Conservation (phyloP, 2,888 invertebrate species). For the Cataglyphis altisquamis region DNA sequence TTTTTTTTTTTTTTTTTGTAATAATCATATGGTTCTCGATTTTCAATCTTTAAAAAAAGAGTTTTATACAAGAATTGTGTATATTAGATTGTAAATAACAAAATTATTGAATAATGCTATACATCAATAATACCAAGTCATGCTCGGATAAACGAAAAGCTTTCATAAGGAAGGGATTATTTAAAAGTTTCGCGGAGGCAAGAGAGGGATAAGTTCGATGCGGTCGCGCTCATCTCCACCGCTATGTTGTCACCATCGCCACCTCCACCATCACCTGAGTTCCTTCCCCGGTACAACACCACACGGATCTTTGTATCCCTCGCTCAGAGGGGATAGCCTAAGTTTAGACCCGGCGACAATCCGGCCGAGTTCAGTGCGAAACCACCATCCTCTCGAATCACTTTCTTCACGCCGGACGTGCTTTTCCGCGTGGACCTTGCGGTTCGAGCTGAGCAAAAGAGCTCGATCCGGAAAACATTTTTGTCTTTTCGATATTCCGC, state of each 20-base stretch:
- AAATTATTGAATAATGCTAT: not conserved
- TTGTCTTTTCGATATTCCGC: not conserved
- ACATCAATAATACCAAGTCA: not conserved
- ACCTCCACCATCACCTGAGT: constrained; percentile 27
- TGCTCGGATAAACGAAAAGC: not conserved
- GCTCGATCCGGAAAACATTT: not conserved
- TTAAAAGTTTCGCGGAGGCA: not conserved
- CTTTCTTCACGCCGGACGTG: constrained; percentile 71
- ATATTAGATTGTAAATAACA: not conserved
- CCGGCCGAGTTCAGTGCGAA: constrained; percentile 78
- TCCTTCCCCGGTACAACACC: not conserved
- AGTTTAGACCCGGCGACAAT: constrained; percentile 81
- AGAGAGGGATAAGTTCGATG: not conserved
- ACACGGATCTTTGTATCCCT: constrained; percentile 51
- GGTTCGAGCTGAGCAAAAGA: not conserved
- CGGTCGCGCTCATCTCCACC: constrained; percentile 47
- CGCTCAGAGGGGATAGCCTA: constrained; percentile 74
- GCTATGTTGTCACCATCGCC: not conserved
- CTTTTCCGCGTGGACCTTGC: not conserved
- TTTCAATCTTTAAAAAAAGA: not conserved
- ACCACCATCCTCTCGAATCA: constrained; percentile 76
- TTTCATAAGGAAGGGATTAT: not conserved
- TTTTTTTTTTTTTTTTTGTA: not conserved
- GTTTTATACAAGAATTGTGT: not conserved
- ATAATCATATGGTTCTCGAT: not conserved